Base-by-base conservation (phyloP, 1,140 invertebrate genomes). In the Pemphigus obesinymphae region DNA sequence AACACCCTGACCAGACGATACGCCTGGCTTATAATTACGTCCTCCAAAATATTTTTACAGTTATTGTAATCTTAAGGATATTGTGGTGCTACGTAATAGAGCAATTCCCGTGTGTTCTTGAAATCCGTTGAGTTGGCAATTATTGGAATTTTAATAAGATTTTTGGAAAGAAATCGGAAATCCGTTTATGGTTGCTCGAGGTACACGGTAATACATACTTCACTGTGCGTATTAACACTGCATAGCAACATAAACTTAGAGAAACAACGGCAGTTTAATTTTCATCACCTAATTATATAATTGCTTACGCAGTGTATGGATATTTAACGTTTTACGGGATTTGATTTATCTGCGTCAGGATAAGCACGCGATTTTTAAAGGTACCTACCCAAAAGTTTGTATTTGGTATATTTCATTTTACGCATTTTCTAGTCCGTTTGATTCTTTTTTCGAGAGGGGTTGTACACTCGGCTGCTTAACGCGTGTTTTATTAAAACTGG, bases 391-490 rank as follows among this genome's bases (percentile, higher is more conserved):
- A 8, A 78, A 78, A 78, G 50, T 58, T 78, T 78, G 53, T 78
- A 78, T 53, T 26, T 73, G 50, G 11, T 50, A 76, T 53, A 53
- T 78, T 37, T 58, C 73, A 58, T 58, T 37, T 55, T 23, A 17
- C 50, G 50, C 34, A 58, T 78, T 78, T 78, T 78, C 73, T 78
- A 78, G 73, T 78, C 48, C 48, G 73, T 78, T 78, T 78, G 50
- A 55, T 58, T 78, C 37, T 58, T 78, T 76, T 58, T 78, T 58
- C 73, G 31, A 78, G 53, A 78, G 50, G 73, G 53, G 76, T 63
- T 80, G 76, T 80, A 61, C 76, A 61, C 34, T 43, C 37, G 37
- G 37, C 34, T 80, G 76, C 53, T 80, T 61, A 61, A 80, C 76
- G 55, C 37, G 76, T 31, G 53, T 80, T 40, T 53, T 61, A 80